These are phyloP conservation scores for Vombatus ursinus DNA, from an alignment of 2,113 vertebrate species.

Conservation along the genomic window DNA sequence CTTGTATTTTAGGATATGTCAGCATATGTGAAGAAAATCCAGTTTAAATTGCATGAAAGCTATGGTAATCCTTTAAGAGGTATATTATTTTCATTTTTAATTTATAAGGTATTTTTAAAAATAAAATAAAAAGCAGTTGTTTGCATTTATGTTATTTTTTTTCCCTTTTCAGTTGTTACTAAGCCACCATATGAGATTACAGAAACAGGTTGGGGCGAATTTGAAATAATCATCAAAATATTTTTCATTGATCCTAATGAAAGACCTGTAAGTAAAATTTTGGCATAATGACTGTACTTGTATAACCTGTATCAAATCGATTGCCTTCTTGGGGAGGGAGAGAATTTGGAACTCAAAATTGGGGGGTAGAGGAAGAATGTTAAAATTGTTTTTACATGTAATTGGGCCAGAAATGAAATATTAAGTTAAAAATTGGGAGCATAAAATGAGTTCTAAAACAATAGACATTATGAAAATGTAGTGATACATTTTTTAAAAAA, in stretches of 20 bases:
- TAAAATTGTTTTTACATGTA: too few relatives aligned
- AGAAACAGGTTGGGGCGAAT: slow-evolving; percentile 99
- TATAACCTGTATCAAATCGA: background rate
- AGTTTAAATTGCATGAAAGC: slow-evolving; percentile 98
- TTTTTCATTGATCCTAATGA: slow-evolving; percentile 99
- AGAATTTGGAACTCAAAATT: too few relatives aligned
- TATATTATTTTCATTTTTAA: slow-evolving; percentile 71
- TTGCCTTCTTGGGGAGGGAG: background rate
- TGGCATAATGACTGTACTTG: background rate
- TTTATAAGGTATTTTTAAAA: slow-evolving; percentile 3
- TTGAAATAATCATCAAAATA: slow-evolving; percentile 99
- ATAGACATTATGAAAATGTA: background rate
- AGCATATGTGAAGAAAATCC: slow-evolving; percentile 99
- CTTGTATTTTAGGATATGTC: slow-evolving; percentile 94
- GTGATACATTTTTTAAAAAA: background rate
- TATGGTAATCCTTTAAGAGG: slow-evolving; percentile 98
- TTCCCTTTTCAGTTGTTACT: slow-evolving; percentile 91
- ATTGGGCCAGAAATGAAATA: too few relatives aligned
- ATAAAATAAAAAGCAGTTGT: background rate
- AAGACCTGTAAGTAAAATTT: slow-evolving; percentile 90
- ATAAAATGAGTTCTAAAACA: background rate
- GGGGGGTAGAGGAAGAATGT: too few relatives aligned
- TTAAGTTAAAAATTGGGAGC: too few relatives aligned
- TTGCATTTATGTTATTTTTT: slow-evolving; percentile 11
- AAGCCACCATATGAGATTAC: slow-evolving; percentile 99